Evolutionary conservation across 2,888 invertebrate genomes (phyloP).

Genomic region (Eurytoma adleriae): DNA sequence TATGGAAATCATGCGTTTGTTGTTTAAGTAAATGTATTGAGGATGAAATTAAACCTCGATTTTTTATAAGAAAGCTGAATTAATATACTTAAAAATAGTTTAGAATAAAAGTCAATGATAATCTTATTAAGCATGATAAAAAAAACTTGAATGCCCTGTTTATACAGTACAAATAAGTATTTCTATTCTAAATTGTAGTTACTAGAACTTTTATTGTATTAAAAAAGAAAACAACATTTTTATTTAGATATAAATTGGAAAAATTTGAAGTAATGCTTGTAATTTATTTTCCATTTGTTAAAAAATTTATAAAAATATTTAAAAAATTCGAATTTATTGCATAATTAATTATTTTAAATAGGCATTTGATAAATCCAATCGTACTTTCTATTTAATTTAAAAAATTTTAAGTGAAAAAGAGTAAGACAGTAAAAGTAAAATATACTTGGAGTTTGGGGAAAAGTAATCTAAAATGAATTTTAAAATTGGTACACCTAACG

Average conservation of each 20-base stretch:
- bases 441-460: no score
- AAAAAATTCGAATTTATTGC: no score
- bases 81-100: constrained; percentile 33
- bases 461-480: no score
- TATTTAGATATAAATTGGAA: no score
- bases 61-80: constrained; percentile 41
- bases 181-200: constrained; percentile 36
- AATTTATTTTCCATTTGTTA: no score
- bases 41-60: constrained; percentile 17
- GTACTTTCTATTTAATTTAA: no score
- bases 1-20: constrained; percentile 42
- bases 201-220: constrained; percentile 33
- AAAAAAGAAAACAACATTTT: background rate
- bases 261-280: no score
- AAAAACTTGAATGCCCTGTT: constrained; percentile 37
- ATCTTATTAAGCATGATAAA: constrained; percentile 38
- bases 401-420: no score
- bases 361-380: no score
- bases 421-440: no score
- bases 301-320: background rate
- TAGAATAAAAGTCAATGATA: constrained; percentile 29
- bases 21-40: constrained; percentile 45
- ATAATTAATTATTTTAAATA: no score
- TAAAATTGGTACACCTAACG: no score
- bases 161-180: constrained; percentile 47